A percentile compares a stretch with the other conserved stretches of the same genome.
Evolutionary conservation across 2,797 vertebrate species (phyloP).

Genomic region (Selene dorsalis): DNA sequence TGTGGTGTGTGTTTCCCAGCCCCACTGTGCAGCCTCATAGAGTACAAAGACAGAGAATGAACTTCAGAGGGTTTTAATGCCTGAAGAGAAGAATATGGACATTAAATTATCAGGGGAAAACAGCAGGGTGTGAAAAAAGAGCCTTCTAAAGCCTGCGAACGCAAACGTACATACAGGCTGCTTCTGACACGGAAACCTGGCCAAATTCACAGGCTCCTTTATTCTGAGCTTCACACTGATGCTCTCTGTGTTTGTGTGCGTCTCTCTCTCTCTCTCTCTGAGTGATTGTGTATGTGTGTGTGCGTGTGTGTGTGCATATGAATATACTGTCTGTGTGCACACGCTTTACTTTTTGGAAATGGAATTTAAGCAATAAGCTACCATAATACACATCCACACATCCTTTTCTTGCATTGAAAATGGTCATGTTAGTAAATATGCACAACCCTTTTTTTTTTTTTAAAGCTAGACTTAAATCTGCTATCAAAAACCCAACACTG

Average conservation of each 20-base stretch:
- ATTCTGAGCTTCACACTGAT: slow-evolving; percentile 81
- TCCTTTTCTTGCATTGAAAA: slow-evolving; percentile 55
- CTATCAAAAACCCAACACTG: slow-evolving; percentile 37
- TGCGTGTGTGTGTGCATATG: slow-evolving; percentile 19
- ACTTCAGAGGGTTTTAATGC: slow-evolving; percentile 84
- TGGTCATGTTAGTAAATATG: slow-evolving; percentile 54
- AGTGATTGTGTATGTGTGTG: slow-evolving; percentile 31
- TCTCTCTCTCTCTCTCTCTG: slow-evolving; percentile 36
- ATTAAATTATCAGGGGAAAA: slow-evolving; percentile 86
- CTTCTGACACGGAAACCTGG: slow-evolving; percentile 84
- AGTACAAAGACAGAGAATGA: slow-evolving; percentile 80
- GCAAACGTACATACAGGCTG: slow-evolving; percentile 75
- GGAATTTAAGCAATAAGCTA: slow-evolving; percentile 74
- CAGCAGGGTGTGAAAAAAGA: slow-evolving; percentile 84
- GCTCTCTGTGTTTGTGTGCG: slow-evolving; percentile 60
- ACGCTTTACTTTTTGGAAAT: slow-evolving; percentile 72
- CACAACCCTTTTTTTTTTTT: slow-evolving; percentile 23
- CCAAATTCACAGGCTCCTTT: slow-evolving; percentile 81
- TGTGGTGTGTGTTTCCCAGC: slow-evolving; percentile 80
- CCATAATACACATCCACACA: slow-evolving; percentile 57
- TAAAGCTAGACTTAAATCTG: slow-evolving; percentile 50
- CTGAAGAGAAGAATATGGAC: slow-evolving; percentile 83
- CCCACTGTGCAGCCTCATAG: slow-evolving; percentile 75
- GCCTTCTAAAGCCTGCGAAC: slow-evolving; percentile 75
- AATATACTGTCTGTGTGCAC: slow-evolving; percentile 36